Evolutionary conservation across 2,797 vertebrate genomes (phyloP), one percentile per base, ranked within the genome.

Genomic region (Luscinia luscinia): DNA sequence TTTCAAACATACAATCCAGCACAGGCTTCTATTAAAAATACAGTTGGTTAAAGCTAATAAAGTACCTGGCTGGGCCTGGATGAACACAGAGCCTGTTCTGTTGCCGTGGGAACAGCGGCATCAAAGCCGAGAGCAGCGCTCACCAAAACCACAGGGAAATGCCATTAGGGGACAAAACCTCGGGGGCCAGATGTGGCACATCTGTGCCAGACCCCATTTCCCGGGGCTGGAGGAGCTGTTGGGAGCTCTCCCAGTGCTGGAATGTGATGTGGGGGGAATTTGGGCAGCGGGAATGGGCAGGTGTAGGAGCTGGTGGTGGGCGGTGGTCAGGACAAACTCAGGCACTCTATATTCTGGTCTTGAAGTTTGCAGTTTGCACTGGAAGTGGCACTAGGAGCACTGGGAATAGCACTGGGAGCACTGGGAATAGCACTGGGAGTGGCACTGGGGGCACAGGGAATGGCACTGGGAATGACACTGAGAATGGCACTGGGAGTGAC

Each of bases 81-180:
- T 89, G 43, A 51, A 75, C 27, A 70, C 92, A 12, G 90, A 75
- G 41, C 51, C 58, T 6, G 79, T 5, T 76, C 75, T 0, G 87
- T 96, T 94, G 87, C 93, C 69, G 26, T 90, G 94, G 96, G 85
- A 96, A 96, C 94, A 46, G 88, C 45, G 0, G 76, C 72, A 43
- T 59, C 88, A 46, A 46, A 89, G 66, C 54, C 84, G 27, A 52
- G 57, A 9, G 93, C 68, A n/a, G 89, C 12, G 13, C 23, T 1
- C 19, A 57, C 12, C 23, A 52, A 27, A 69, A 66, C 0, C 28
- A 13, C n/a, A 1, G 41, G 38, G 28, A 24, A 73, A 55, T 5
- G 11, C 0, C 5, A 45, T 3, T 3, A 30, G 67, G 68, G 45
- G 38, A 14, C 32, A 51, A 57, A 59, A 1, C 4, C 52, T 6